Evolutionary conservation across 1,140 invertebrate species (phyloP).

Genomic region (Pseudomyrmex dendroicus): DNA sequence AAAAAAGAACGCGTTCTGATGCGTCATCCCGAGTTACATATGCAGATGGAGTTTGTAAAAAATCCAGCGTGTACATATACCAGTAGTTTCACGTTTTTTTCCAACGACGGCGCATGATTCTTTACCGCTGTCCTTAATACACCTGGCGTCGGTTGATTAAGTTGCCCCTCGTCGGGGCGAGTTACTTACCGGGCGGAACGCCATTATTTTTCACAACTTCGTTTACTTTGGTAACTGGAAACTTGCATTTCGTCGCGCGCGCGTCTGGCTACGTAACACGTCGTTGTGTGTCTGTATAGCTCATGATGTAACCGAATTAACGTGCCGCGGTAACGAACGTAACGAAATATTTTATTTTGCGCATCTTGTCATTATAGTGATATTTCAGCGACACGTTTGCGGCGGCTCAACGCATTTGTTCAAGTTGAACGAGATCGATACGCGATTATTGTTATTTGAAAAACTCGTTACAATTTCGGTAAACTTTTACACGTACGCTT

Average conservation of each 20-base stretch:
- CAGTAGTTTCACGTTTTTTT: conserved; percentile 28
- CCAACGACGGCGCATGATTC: conserved; percentile 11
- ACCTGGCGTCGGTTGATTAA: conserved; percentile 60
- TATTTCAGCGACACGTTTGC: not conserved
- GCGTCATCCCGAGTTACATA: conserved; percentile 1
- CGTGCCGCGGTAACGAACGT: not conserved
- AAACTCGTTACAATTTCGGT: no score
- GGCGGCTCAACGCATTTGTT: not conserved
- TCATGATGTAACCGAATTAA: not conserved
- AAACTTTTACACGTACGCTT: no score
- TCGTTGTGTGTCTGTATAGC: not conserved
- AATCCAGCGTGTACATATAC: not conserved
- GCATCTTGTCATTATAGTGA: not conserved
- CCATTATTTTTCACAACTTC: conserved; percentile 67
- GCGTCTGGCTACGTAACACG: not conserved
- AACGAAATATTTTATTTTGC: conserved; percentile 11
- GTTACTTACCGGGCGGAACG: conserved; percentile 50
- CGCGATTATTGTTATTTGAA: no score
- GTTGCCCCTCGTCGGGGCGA: conserved; percentile 17
- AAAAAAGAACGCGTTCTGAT: conserved; percentile 8
- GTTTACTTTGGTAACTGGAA: conserved; percentile 58
- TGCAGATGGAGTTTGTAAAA: conserved; percentile 39
- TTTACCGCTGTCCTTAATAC: conserved; percentile 4
- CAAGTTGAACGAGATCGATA: not conserved
- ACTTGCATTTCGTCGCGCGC: conserved; percentile 57